Conservation (phyloP, 1,140 invertebrate species). For the Drosophila athabasca region DNA sequence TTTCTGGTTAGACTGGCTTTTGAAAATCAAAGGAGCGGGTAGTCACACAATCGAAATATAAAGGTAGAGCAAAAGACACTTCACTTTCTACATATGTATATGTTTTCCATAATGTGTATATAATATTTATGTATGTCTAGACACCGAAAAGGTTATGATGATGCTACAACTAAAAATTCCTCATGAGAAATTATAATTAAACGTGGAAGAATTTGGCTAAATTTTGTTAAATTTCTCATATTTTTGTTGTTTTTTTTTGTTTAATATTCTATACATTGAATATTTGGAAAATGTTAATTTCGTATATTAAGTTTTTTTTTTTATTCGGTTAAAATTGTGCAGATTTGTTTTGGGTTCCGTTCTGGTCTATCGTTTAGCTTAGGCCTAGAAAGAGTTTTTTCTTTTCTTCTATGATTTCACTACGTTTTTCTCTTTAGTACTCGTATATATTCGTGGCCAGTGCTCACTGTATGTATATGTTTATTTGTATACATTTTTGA, state of each 20-base stretch:
- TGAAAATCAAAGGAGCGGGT: slow-evolving; percentile 47
- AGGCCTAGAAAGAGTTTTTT: slow-evolving; percentile 33
- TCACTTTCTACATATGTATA: slow-evolving; percentile 7
- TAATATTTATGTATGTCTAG: slow-evolving; percentile 9
- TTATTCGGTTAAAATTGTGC: slow-evolving; percentile 71
- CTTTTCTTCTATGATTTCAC: slow-evolving; percentile 36
- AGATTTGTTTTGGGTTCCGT: slow-evolving; percentile 35
- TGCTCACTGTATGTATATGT: slow-evolving; percentile 25
- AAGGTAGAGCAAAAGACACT: slow-evolving; percentile 35
- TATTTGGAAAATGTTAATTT: slow-evolving; percentile 63
- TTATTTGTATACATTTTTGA: neutral
- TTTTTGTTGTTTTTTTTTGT: slow-evolving; percentile 48
- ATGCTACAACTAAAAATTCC: slow-evolving; percentile 3
- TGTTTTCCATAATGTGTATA: neutral
- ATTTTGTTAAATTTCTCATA: slow-evolving; percentile 57
- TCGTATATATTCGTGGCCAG: slow-evolving; percentile 33
- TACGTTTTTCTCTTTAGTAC: slow-evolving; percentile 25
- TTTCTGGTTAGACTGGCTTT: slow-evolving; percentile 57
- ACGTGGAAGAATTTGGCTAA: slow-evolving; percentile 53
- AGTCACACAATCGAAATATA: slow-evolving; percentile 17
- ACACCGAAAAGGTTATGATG: slow-evolving; percentile 22
- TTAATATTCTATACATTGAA: slow-evolving; percentile 39
- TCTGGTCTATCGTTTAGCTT: slow-evolving; percentile 42
- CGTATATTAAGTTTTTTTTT: slow-evolving; percentile 8
- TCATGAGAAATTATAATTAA: slow-evolving; percentile 27